Evolutionary conservation across 2,113 vertebrate genomes (phyloP).

Genomic region (Amblyornis subalaris): DNA sequence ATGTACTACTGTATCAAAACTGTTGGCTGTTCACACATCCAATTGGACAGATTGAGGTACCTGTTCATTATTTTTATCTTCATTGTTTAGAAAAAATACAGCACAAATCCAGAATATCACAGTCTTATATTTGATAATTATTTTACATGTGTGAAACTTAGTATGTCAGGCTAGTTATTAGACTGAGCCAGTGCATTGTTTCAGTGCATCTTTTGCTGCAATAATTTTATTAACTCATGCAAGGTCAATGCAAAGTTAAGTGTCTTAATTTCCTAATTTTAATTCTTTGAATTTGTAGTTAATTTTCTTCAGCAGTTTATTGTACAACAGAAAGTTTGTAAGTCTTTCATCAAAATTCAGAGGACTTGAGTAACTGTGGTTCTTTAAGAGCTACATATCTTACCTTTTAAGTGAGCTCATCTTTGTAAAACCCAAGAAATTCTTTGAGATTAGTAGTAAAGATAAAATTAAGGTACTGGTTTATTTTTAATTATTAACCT

Average conservation of each 20-base stretch:
- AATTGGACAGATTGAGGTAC: background rate
- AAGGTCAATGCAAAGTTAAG: background rate
- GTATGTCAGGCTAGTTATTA: background rate
- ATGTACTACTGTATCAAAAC: background rate
- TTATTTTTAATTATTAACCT: background rate
- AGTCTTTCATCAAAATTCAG: background rate
- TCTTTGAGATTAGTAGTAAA: background rate
- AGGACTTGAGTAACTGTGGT: background rate
- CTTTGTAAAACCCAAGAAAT: background rate
- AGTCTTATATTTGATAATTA: background rate
- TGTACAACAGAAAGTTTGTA: background rate
- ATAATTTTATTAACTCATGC: background rate
- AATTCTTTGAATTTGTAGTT: background rate
- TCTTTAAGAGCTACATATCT: background rate
- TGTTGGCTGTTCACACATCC: background rate
- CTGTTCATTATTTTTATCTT: background rate
- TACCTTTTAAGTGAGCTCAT: background rate
- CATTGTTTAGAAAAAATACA: background rate
- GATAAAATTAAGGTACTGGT: background rate
- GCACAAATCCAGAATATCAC: background rate
- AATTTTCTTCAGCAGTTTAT: background rate
- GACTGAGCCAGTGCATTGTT: background rate
- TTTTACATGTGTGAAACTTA: background rate
- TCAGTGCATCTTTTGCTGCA: background rate
- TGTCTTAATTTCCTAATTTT: background rate